Evolutionary conservation across 2,888 invertebrate species (phyloP).

Genomic region (Diloba caeruleocephala): DNA sequence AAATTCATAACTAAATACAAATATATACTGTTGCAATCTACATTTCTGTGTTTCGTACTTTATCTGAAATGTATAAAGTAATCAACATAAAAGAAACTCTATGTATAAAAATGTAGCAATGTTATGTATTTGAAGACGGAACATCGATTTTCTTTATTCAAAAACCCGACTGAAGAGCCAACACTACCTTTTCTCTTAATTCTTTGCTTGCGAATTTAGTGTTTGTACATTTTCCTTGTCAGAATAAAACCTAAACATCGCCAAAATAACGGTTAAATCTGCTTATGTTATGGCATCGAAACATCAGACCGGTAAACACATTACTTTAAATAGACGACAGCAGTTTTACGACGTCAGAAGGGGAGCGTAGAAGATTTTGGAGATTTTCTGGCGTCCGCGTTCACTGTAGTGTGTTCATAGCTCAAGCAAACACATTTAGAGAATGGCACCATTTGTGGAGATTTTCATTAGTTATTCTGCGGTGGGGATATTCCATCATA

Average conservation of each 20-base stretch:
- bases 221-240: constrained; percentile 38
- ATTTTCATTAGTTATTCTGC: constrained; percentile 77
- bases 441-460: constrained; percentile 71
- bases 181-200: constrained; percentile 43
- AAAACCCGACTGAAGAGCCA: constrained; percentile 34
- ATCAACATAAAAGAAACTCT: constrained; percentile 56
- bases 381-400: constrained; percentile 44
- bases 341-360: constrained; percentile 41
- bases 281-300: constrained; percentile 54
- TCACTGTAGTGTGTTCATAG: constrained; percentile 58
- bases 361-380: constrained; percentile 56
- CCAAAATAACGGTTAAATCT: constrained; percentile 44
- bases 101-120: constrained; percentile 46
- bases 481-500: constrained; percentile 69
- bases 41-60: constrained; percentile 43
- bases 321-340: constrained; percentile 48
- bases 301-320: constrained; percentile 46
- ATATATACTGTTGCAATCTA: constrained; percentile 30
- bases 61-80: constrained; percentile 57
- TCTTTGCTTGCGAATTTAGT: constrained; percentile 35
- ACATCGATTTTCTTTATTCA: constrained; percentile 53
- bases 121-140: constrained; percentile 49
- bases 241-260: constrained; percentile 43
- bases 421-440: constrained; percentile 68
- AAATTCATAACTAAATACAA: no score